Evolutionary conservation across 2,888 invertebrate species (phyloP), one percentile per base, ranked within the genome.

Genomic region (Carabus problematicus): DNA sequence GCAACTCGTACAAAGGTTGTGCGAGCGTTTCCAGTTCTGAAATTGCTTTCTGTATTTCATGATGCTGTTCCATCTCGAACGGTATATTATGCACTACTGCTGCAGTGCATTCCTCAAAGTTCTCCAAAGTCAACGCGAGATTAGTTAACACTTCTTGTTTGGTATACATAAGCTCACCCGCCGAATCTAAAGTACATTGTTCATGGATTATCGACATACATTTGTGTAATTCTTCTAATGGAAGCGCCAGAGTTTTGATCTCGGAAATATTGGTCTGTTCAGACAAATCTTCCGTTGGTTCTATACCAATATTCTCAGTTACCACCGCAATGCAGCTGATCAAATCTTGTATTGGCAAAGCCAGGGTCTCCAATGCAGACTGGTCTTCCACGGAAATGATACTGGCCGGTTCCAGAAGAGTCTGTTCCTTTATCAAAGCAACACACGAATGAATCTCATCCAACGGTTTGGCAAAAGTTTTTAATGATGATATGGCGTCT

Each of bases 341-440:
- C 40, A 82, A 71, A 43, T 79, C 76, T 29, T 80, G 79, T 49
- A 85, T 74, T n/a, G 83, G 79, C 40, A 86, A 85, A 3, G 85
- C 85, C 43, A 82, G 81, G 0, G 86, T 86, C 79, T 86, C 85
- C 14, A 88, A 81, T 3, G 83, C 85, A 0, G 88, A 86, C 72
- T 87, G 80, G 73, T 87, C 86, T 72, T 85, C 85, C 7, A 86
- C 85, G 3, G 87, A 86, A 75, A 87, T 80, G 49, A 87, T 86
- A 41, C 83, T 83, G 4, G 79, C 76, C 8, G 79, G 82, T 76
- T 88, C 87, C 43, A 87, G 82, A 77, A 72, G 75, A 75, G 73
- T 85, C 83, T 70, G 73, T 74, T 86, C 84, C 70, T 84, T 81
- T 72, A 86, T 81, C 71, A 84, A 77, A 8, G 84, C 74, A 56